Evolutionary conservation across 1,140 invertebrate genomes (phyloP).

Genomic region (Atta colombica): DNA sequence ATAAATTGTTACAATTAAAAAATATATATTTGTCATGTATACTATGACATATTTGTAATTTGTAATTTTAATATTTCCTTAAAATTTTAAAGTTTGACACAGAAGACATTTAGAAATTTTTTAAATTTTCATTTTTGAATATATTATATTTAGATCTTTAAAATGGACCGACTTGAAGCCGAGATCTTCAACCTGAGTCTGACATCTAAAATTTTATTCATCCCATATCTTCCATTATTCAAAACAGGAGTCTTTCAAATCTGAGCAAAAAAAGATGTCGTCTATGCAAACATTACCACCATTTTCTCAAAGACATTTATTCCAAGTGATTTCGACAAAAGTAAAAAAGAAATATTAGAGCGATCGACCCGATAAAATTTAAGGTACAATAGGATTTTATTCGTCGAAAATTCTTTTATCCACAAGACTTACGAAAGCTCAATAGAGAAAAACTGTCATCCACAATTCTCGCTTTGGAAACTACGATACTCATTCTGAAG

Average conservation of each 20-base stretch:
- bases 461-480: conserved; percentile 3
- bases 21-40: neutral
- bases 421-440: conserved; percentile 31
- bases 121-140: neutral
- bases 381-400: conserved; percentile 34
- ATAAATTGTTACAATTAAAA: neutral
- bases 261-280: conserved; percentile 52
- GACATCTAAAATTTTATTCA: conserved; percentile 60
- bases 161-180: neutral
- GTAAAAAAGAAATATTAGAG: conserved; percentile 8
- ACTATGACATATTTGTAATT: neutral
- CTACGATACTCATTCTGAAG: neutral
- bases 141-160: conserved; percentile 28
- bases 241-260: conserved; percentile 68
- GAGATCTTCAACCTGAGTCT: conserved; percentile 9
- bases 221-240: conserved; percentile 69
- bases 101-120: neutral
- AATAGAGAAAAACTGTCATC: neutral
- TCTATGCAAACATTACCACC: conserved; percentile 71
- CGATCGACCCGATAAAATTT: conserved; percentile 33
- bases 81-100: neutral
- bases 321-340: conserved; percentile 59
- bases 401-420: conserved; percentile 34
- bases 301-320: conserved; percentile 69
- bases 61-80: neutral